Base-by-base conservation (phyloP, 1,140 invertebrate species). In the Drosophila grimshawi region DNA sequence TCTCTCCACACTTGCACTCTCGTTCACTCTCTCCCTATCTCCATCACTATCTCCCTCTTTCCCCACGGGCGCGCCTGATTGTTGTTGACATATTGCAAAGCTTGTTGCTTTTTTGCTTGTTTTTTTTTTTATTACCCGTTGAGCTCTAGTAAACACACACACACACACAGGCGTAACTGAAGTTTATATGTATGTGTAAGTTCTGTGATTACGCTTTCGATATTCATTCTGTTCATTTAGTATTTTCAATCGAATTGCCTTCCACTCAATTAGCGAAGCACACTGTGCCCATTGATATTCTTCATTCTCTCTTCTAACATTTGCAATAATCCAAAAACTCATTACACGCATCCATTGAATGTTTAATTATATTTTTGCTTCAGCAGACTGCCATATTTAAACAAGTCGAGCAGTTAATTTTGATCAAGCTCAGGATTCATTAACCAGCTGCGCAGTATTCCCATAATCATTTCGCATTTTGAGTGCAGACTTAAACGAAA, bases 41-140 rank as follows among this genome's bases (percentile, higher is more conserved):
- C 39, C 5, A 19, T 49, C 43, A 37, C 29, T 46, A 3, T 41
- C 41, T 5, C 57, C 49, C 49, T 48, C 66, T 51, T 19, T 19
- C 19, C 19, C 19, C 19, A 19, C 19, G 19, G 19, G 19, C 19
- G 19, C 19, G 19, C 65, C 65, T 46, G 48, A 57, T 39, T 37
- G 30, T 39, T 72, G 67, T 79, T 69, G 65, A 78, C 76, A 75
- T 74, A 64, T 78, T 78, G 73, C 55, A 63, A 46, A 48, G 55
- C 48, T 64, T 62, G 63, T 73, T 75, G 66, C 41, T 49, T 51
- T 64, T 55, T 53, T 51, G n/a, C 27, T 30, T 41, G 10, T 41
- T 64, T 60, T 30, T 60, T 60, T 10, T 32, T 45, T 49, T 29
- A 63, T 72, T 74, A 72, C 49, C 43, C 55, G 46, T 33, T 51